Conservation (phyloP, 2,888 invertebrate genomes). For the Lasioglossum morio region DNA sequence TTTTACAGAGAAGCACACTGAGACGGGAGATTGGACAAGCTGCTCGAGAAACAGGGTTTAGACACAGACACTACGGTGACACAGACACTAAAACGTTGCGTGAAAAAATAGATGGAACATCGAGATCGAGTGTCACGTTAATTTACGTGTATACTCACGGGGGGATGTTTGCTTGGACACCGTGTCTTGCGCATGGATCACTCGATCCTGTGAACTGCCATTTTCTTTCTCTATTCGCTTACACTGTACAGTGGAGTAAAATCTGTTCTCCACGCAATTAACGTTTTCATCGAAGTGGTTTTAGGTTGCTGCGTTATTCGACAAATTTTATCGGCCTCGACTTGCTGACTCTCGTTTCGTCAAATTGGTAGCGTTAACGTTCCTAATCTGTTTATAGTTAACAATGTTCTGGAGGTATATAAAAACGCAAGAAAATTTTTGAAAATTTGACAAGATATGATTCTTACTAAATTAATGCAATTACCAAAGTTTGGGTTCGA, state of each 20-base stretch:
- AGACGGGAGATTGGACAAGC: slow-evolving; percentile 41
- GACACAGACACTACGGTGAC: slow-evolving; percentile 58
- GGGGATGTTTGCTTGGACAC: slow-evolving; percentile 66
- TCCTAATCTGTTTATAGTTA: not conserved
- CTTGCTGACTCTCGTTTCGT: not conserved
- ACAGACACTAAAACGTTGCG: slow-evolving; percentile 43
- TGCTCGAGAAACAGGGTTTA: slow-evolving; percentile 35
- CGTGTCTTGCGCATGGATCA: slow-evolving; percentile 64
- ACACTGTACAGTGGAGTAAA: not conserved
- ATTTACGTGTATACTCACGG: slow-evolving; percentile 68
- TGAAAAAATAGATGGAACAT: slow-evolving; percentile 47
- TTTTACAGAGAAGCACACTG: slow-evolving; percentile 60
- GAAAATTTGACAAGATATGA: too few relatives aligned
- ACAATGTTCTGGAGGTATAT: too few relatives aligned
- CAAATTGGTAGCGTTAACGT: not conserved
- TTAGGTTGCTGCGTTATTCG: not conserved
- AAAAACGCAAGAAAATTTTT: too few relatives aligned
- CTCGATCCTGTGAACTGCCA: slow-evolving; percentile 41
- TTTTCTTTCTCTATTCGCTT: slow-evolving; percentile 11
- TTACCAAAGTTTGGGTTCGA: too few relatives aligned
- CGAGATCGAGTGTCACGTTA: slow-evolving; percentile 60
- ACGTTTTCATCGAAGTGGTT: not conserved
- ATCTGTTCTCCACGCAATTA: too few relatives aligned
- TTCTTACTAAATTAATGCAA: too few relatives aligned
- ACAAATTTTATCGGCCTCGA: not conserved